A percentile compares a stretch with the other conserved stretches of the same genome.
These are phyloP conservation scores for Sphaerodactylus townsendi DNA, from an alignment of 2,113 vertebrate genomes.

Conservation along the genomic window DNA sequence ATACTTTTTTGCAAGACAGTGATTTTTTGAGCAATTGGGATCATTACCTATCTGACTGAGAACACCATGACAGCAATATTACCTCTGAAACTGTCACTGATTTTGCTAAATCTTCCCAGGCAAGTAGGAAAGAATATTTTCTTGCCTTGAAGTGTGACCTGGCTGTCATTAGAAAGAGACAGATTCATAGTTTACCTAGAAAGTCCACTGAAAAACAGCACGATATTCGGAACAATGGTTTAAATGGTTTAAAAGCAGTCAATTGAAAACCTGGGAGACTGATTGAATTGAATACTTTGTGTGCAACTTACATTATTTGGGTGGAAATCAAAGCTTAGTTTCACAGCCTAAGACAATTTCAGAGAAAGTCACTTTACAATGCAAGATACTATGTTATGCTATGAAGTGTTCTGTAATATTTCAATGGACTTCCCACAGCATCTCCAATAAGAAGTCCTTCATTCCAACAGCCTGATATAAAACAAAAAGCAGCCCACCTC, in stretches of 20 bases:
- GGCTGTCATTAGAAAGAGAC: neutral
- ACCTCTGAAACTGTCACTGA: neutral
- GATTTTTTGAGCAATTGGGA: neutral
- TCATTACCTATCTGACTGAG: neutral
- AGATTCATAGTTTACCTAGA: neutral
- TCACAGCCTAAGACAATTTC: neutral
- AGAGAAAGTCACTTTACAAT: neutral
- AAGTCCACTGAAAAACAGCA: neutral
- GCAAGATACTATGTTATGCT: neutral
- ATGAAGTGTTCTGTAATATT: neutral
- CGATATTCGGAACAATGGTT: neutral
- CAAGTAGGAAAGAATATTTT: no score
- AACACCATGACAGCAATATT: no score
- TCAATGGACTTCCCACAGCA: neutral
- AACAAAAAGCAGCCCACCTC: neutral
- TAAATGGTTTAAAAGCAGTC: no score
- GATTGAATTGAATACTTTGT: neutral
- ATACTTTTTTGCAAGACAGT: neutral
- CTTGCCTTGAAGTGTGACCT: no score
- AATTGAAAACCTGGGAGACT: no score
- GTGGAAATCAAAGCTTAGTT: neutral
- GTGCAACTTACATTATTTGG: neutral
- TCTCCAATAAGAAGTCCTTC: neutral
- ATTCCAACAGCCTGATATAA: neutral
- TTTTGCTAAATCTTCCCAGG: no score